Conservation (phyloP, 2,113 vertebrate genomes). For the human region GRCh38 chr2:63433001-63433500, state of each 20-base stretch:
- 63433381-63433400: neutral
- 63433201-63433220: neutral
- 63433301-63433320: slow-evolving; percentile 16
- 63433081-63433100: neutral
- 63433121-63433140: neutral
- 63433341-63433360: neutral
- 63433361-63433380: neutral
- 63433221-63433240: neutral
- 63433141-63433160: neutral
- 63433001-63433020: neutral
- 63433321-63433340: neutral
- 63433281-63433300: neutral
- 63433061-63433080: slow-evolving; percentile 1
- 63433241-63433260: neutral
- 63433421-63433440: neutral
- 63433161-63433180: neutral
- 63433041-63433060: neutral
- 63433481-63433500: neutral
- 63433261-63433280: neutral
- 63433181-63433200: neutral
- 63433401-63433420: neutral
- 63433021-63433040: neutral
- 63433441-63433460: slow-evolving; percentile 38
- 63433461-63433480: neutral
- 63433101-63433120: neutral